Evolutionary conservation across 1,140 invertebrate genomes (phyloP).

Genomic region (Eciton burchellii): DNA sequence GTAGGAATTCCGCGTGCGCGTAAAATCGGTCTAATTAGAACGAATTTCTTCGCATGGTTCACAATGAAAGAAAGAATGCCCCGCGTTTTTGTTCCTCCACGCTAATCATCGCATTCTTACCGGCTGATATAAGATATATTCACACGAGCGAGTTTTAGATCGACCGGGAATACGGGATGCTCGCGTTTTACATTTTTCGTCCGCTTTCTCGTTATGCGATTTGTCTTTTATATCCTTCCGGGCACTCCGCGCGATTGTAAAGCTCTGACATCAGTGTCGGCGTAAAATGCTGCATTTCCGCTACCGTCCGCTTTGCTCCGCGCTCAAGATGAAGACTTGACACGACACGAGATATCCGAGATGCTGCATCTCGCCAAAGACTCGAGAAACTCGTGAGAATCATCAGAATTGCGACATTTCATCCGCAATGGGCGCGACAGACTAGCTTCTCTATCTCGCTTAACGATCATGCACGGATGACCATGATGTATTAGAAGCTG

Average conservation of each 20-base stretch:
- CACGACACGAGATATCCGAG: no score
- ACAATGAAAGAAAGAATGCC: background rate
- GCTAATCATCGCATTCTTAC: slow-evolving; percentile 17
- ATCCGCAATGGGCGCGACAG: background rate
- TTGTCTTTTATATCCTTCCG: slow-evolving; percentile 48
- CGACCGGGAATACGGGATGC: background rate
- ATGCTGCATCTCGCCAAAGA: slow-evolving; percentile 15
- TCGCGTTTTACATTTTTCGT: slow-evolving; percentile 16
- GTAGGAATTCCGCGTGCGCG: background rate
- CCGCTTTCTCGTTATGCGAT: slow-evolving; percentile 49
- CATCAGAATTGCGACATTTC: slow-evolving; percentile 28
- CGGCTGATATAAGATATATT: slow-evolving; percentile 34
- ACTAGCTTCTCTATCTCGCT: slow-evolving; percentile 9
- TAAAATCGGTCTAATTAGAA: slow-evolving; percentile 22
- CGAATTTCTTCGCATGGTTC: background rate
- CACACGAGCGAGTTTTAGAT: slow-evolving; percentile 40
- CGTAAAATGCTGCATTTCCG: slow-evolving; percentile 48
- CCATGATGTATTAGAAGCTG: background rate
- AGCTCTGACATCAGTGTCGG: slow-evolving; percentile 25
- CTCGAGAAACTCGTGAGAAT: slow-evolving; percentile 29
- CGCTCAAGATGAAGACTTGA: background rate
- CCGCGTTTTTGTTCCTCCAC: background rate
- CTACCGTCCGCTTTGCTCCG: slow-evolving; percentile 31
- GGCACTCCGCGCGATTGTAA: slow-evolving; percentile 49
- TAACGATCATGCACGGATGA: background rate